Base-by-base conservation (phyloP, 1,140 invertebrate genomes). In the Anoplolepis gracilipes region DNA sequence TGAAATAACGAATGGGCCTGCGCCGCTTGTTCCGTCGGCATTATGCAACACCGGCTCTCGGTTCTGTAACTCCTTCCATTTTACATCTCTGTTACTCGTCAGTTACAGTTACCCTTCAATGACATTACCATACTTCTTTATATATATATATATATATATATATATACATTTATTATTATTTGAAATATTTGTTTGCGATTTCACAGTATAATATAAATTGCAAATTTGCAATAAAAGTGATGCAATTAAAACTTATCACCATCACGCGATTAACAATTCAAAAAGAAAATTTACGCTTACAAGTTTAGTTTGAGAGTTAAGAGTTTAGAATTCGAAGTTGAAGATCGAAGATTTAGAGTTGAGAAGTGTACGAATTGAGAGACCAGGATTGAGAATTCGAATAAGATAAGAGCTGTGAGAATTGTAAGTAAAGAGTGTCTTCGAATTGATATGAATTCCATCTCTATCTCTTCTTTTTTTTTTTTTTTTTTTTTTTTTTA, bases 1-100 rank as follows among this genome's bases (percentile, higher is more conserved):
- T 69, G 86, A 90, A 90, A 88, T 90, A 90, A 90, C 88, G 86
- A 90, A 90, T 88, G 88, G 19, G 28, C 25, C 42, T 61, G 59
- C 36, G 28, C 25, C 65, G 85, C 57, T 85, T 33, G 53, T 75
- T 64, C 61, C 10, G 19, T 28, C 59, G 22, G 13, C 61, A 84
- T 89, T 89, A 87, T 69, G 73, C 87, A 69, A 42, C 73, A 36
- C 42, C 30, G 10, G n/a, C 36, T 22, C 64, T n/a, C n/a, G 46
- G 16, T 22, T 16, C 13, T 46, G 69, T 53, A 39, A 73, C 39
- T 59, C 33, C 67, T 76, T 76, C 72, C 46, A 33, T 53, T 79
- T 7, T 4, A 46, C 39, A n/a, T 70, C 72, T 89, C 57, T 57
- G 46, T 73, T 77, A n/a, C 42, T 49, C 49, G 46, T 78, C 78